Base-by-base conservation (phyloP, 2,797 vertebrate genomes). In the Chaetophractus vellerosus region DNA sequence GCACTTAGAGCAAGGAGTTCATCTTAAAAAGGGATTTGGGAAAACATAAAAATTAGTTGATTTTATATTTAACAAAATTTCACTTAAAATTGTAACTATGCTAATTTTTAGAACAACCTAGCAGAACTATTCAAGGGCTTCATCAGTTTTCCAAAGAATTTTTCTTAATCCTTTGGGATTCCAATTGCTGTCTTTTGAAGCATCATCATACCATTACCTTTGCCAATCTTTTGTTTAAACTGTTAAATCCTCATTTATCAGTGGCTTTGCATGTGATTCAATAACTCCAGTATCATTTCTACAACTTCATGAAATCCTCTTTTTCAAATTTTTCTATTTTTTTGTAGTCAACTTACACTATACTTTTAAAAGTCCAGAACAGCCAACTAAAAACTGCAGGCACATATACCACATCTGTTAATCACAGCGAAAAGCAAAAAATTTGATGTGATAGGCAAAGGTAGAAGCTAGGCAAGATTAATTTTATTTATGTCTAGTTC, bases 401-500 rank as follows among this genome's bases (percentile, higher is more conserved):
- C 41, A 90, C n/a, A 59, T 63, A 89, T 64, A 79, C 48, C 28
- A 83, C 7, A 55, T 90, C 74, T 82, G 74, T 85, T 79, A 48
- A 79, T 66, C 19, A 76, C 21, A 66, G 11, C 79, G 7, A 93
- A 80, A 59, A 38, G 8, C 38, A 28, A 88, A 87, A 93, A 74
- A 23, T 71, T 2, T 83, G 14, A 69, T 69, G 38, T 83, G 50
- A 90, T 68, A 93, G 24, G 50, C 23, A 95, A 80, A 92, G 23
- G 61, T 57, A 80, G 28, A 82, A 72, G 66, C 86, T 84, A 55
- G 2, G 50, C 45, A 79, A 72, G 21, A 55, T 41, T 87, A 82
- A 93, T 87, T 86, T 90, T 69, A 92, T 59, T 72, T 87, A 92
- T 36, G 28, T 80, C 79, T 80, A 57, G 26, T 85, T 90, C 57